Evolutionary conservation across 2,888 invertebrate species (phyloP).

Genomic region (Teleiodes luculella): DNA sequence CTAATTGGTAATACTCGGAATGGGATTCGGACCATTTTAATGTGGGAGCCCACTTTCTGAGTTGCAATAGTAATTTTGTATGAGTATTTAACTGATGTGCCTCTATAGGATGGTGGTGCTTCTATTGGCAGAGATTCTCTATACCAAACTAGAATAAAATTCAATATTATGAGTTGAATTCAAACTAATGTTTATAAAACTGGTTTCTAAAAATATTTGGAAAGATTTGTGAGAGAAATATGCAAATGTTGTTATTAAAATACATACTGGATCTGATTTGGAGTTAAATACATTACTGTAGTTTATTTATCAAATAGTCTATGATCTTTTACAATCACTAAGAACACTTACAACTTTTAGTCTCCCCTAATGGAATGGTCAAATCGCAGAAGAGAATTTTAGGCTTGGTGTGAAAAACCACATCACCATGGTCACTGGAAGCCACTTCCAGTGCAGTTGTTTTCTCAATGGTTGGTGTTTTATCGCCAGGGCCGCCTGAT

Average conservation of each 20-base stretch:
- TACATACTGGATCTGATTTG: too few species aligned
- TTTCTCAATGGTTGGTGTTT: conserved; percentile 63
- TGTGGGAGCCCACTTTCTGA: conserved; percentile 94
- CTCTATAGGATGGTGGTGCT: conserved; percentile 96
- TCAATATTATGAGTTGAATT: too few species aligned
- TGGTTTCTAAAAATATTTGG: too few species aligned
- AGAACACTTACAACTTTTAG: conserved; percentile 92
- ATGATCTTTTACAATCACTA: neutral
- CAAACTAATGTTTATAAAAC: too few species aligned
- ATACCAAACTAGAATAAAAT: conserved; percentile 84
- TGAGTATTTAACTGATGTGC: conserved; percentile 96
- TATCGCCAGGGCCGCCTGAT: conserved; percentile 81
- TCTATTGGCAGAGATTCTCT: conserved; percentile 93
- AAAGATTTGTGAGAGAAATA: too few species aligned
- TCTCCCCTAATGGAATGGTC: conserved; percentile 91
- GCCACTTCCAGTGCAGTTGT: conserved; percentile 81
- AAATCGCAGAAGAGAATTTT: conserved; percentile 98
- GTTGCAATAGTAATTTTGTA: conserved; percentile 98
- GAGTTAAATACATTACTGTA: too few species aligned
- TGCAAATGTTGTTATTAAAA: too few species aligned
- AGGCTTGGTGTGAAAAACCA: conserved; percentile 95
- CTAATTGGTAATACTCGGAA: conserved; percentile 92
- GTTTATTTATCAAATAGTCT: too few species aligned
- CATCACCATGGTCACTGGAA: conserved; percentile 89
- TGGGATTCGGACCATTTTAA: conserved; percentile 94